Base-by-base conservation (phyloP, 2,113 vertebrate species). In the Pao palembangensis region DNA sequence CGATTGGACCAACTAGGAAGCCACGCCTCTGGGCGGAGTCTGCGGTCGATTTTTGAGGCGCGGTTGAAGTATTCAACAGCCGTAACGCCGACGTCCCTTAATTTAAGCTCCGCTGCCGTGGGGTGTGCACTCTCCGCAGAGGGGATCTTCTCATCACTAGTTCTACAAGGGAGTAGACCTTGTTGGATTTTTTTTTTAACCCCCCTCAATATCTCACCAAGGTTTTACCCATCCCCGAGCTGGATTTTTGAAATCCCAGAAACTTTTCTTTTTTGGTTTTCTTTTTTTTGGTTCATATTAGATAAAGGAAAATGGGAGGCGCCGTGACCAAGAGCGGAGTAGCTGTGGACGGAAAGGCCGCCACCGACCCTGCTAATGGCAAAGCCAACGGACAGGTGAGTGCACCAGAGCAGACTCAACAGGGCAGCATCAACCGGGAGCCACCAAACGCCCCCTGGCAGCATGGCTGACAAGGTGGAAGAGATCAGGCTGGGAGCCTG, bases 341-440 rank as follows among this genome's bases (percentile, higher is more conserved):
- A 83, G 88, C 90, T 82, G 93, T 88, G 55, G 81, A 91, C 79
- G 87, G 82, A 70, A 80, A 90, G 69, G 90, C 81, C 63, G 81
- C 81, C 69, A 84, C 81, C 25, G 87, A 89, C 41, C 77, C 82
- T 14, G 87, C 88, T 67, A 91, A 92, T 31, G 84, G 91, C 56
- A 96, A 95, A 86, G 88, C 93, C 83, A 95, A 94, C 81, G 94
- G 93, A 88, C 94, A 95, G 94, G 94, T 96, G 87, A 88, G 85
- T 79, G 8, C 38, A 61, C 2, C 0, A 10, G 58, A 31, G 58
- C 59, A 14, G 51, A 17, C 11, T 2, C n/a, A n/a, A n/a, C n/a
- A 6, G 28, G 28, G 41, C 17, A 4, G 49, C 43, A 47, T 38
- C 56, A n/a, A 55, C 58, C 54, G 51, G 62, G 60, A 71, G 77